A percentile compares a stretch with the other conserved stretches of the same genome.
These are phyloP conservation scores for Noctua fimbriata DNA, from an alignment of 2,888 invertebrate species.

Conservation along the genomic window DNA sequence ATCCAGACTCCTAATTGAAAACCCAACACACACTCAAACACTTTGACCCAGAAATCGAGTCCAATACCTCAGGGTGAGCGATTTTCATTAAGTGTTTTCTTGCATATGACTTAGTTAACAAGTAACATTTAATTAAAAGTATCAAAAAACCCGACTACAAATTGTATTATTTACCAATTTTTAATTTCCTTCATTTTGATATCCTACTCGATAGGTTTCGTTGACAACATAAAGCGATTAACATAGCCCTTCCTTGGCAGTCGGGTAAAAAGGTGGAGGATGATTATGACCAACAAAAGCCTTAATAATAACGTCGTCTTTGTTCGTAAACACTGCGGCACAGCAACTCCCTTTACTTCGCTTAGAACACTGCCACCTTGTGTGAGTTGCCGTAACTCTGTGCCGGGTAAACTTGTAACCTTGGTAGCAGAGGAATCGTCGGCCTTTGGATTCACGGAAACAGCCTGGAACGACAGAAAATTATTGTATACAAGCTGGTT, in stretches of 20 bases:
- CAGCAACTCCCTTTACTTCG: slow-evolving; percentile 21
- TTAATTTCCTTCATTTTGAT: too few relatives aligned
- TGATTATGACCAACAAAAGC: slow-evolving; percentile 32
- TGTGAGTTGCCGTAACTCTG: neutral
- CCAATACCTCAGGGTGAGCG: neutral
- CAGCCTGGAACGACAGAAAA: neutral
- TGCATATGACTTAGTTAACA: too few relatives aligned
- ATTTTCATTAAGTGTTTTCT: too few relatives aligned
- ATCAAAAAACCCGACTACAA: too few relatives aligned
- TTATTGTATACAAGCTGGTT: neutral
- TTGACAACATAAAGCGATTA: too few relatives aligned
- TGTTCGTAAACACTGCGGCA: slow-evolving; percentile 59
- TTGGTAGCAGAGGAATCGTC: slow-evolving; percentile 26
- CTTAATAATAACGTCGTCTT: slow-evolving; percentile 49
- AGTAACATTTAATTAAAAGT: too few relatives aligned
- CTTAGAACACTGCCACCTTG: slow-evolving; percentile 42
- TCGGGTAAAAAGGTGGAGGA: neutral
- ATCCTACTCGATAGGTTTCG: too few relatives aligned
- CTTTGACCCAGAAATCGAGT: too few relatives aligned
- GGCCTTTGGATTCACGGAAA: slow-evolving; percentile 10
- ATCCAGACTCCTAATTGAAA: too few relatives aligned
- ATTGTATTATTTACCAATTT: too few relatives aligned
- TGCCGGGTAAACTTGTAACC: slow-evolving; percentile 47
- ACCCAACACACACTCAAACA: too few relatives aligned
- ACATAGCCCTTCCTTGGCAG: neutral